Evolutionary conservation across 2,888 invertebrate genomes (phyloP).

Genomic region (Scotopteryx bipunctaria): DNA sequence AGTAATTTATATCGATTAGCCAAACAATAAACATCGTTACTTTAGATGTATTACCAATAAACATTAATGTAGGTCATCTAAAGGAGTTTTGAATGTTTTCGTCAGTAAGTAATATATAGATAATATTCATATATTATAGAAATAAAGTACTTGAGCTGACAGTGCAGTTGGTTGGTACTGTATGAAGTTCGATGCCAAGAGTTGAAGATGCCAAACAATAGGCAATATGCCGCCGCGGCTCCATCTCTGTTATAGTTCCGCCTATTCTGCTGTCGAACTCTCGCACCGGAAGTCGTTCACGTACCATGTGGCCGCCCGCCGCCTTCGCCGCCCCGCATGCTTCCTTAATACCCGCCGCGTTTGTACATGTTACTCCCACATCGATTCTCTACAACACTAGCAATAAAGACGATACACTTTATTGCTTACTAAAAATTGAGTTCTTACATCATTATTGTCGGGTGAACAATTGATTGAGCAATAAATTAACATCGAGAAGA

Average conservation of each 20-base stretch:
- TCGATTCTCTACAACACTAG: conserved; percentile 16
- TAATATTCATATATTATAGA: conserved; percentile 73
- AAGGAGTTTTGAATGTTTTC: conserved; percentile 46
- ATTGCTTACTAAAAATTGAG: conserved; percentile 49
- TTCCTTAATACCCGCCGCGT: conserved; percentile 15
- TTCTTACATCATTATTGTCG: conserved; percentile 39
- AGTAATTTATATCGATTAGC: too few relatives aligned
- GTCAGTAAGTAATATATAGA: conserved; percentile 55
- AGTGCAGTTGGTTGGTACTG: conserved; percentile 59
- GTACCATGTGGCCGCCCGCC: conserved; percentile 41
- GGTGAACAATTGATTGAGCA: conserved; percentile 35
- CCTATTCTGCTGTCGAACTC: conserved; percentile 63
- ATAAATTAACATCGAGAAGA: conserved; percentile 30
- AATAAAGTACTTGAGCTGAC: conserved; percentile 71
- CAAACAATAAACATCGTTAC: too few relatives aligned
- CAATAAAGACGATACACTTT: conserved; percentile 38
- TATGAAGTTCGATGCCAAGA: conserved; percentile 75
- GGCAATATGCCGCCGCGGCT: conserved; percentile 69
- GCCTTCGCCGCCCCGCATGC: conserved; percentile 19
- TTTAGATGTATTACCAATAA: too few relatives aligned
- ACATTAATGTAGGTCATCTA: too few relatives aligned
- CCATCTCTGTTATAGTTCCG: conserved; percentile 63
- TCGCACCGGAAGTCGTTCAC: conserved; percentile 68
- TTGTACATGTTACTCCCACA: conserved; percentile 6
- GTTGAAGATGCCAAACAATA: conserved; percentile 80